Evolutionary conservation across 1,140 invertebrate genomes (phyloP).

Genomic region (Periplaneta americana): DNA sequence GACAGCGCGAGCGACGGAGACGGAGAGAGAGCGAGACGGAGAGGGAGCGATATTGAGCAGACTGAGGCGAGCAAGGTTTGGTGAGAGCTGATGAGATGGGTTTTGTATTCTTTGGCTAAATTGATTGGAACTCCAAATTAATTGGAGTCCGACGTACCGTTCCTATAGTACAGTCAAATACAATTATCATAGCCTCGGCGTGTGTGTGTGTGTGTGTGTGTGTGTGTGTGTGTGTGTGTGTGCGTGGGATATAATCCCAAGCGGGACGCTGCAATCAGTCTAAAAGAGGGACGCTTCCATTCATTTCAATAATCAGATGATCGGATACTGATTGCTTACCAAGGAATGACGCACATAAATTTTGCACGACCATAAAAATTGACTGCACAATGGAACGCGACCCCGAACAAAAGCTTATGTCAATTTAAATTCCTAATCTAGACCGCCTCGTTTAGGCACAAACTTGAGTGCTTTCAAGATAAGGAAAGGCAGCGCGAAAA

Average conservation of each 20-base stretch:
- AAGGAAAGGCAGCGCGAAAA: no score
- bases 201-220: no score
- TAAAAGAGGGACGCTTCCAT: background rate
- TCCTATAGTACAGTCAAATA: background rate
- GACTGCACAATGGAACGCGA: no score
- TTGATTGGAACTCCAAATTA: constrained; percentile 17
- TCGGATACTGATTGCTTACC: background rate
- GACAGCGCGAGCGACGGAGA: background rate
- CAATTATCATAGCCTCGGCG: background rate
- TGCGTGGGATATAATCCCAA: background rate
- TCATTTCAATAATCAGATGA: background rate
- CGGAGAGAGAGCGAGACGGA: background rate
- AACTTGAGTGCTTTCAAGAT: no score
- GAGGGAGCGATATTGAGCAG: background rate
- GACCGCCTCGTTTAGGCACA: no score
- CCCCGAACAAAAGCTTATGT: no score
- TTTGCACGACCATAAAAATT: background rate
- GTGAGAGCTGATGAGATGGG: constrained; percentile 9
- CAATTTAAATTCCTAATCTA: background rate
- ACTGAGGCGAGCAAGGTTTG: background rate
- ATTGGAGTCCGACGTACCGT: background rate
- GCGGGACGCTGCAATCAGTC: background rate
- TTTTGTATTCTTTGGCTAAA: constrained; percentile 19
- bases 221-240: background rate
- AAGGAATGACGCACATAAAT: background rate